Base-by-base conservation (phyloP, 2,797 vertebrate genomes). In the Poecilia wingei region DNA sequence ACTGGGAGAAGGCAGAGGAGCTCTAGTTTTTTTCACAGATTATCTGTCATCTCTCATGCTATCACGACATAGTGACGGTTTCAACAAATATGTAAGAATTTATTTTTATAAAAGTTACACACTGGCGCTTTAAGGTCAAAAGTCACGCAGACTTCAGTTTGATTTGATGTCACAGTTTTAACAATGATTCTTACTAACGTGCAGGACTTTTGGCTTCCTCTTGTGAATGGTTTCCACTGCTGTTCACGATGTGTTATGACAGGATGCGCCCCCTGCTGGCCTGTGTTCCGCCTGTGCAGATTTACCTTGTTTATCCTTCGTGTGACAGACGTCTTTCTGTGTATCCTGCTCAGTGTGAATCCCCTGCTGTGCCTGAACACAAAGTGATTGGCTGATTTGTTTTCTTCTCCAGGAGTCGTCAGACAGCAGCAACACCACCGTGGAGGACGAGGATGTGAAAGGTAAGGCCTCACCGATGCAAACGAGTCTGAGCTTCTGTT, bases 401-500 rank as follows among this genome's bases (percentile, higher is more conserved):
- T 79, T 89, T 79, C 72, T 33, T 86, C 88, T 84, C 64, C 93
- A 99, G 98, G 98, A 99, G 86, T 99, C 98, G 0, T 98, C 98
- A 0, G 98, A 99, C 93, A 99, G 98, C 95, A 98, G 98, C 94
- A 99, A 98, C 94, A 98, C 98, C 89, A 99, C 98, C 8, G 98
- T 98, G 88, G 98, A 99, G 93, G 98, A 99, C 0, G 98, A 99
- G 90, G 98, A 99, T 80, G 97, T 98, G 69, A 99, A 99, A 98
- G 98, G 98, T 99, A 94, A 90, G 93, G 81, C 45, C 0, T 12
- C 53, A 64, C 2, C 61, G 12, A 76, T 2, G 6, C 13, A 33
- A 43, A 68, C 46, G 3, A 16, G 3, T 4, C 41, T 2, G 3
- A 39, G 16, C 46, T 33, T 77, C 6, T 10, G 39, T 77, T 74